These are phyloP conservation scores for Phortica okadai DNA, from an alignment of 2,888 invertebrate species.

Conservation along the genomic window DNA sequence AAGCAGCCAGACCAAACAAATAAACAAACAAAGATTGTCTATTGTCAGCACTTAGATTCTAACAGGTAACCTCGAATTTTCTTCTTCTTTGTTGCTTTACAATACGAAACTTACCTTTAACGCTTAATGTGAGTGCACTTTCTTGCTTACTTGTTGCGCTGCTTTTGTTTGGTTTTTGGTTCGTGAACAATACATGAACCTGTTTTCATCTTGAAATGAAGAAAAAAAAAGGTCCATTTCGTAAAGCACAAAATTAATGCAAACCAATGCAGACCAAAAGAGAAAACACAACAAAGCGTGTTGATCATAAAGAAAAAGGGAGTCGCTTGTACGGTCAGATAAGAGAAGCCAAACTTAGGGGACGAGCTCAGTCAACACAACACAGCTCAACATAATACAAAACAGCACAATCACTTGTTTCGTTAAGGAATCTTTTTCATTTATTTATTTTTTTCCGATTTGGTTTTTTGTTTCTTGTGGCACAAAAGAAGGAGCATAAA, in stretches of 20 bases:
- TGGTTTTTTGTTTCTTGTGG: neutral
- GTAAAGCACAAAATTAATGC: constrained; percentile 18
- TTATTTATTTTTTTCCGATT: neutral
- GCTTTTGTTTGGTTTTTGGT: constrained; percentile 2
- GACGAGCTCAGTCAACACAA: neutral
- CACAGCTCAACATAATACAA: neutral
- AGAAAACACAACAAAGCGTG: neutral
- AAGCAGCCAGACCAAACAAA: neutral
- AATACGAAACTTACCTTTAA: neutral
- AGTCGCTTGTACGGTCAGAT: neutral
- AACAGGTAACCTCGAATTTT: neutral
- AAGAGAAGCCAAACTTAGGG: neutral
- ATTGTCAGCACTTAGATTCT: neutral
- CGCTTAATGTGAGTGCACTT: neutral
- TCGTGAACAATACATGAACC: constrained; percentile 15
- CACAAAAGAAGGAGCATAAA: constrained; percentile 11
- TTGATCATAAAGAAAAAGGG: constrained; percentile 19
- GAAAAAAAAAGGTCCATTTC: neutral
- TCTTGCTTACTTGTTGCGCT: neutral
- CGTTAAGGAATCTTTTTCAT: constrained; percentile 15
- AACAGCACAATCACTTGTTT: constrained; percentile 23
- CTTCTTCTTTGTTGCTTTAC: too few species aligned
- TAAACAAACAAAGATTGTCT: neutral
- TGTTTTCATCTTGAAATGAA: constrained; percentile 6
- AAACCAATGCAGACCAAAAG: constrained; percentile 18